phyloP scores from a whole-genome alignment of 2,888 invertebrate species.

The Pandemis corylana region DNA sequence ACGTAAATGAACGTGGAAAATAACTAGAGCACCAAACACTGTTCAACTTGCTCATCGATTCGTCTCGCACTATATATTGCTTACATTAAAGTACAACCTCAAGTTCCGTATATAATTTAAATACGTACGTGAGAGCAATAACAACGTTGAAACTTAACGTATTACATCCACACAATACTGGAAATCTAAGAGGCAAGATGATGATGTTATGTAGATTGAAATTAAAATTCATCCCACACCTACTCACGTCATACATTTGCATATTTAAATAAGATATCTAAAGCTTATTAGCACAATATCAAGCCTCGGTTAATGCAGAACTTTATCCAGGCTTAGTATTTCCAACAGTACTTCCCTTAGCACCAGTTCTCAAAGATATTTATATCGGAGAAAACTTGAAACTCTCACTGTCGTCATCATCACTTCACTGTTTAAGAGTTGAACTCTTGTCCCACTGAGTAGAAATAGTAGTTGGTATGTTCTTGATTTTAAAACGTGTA shows the following conservation, averaged over 20 bases:
- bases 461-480: no score
- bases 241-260: conserved; percentile 48
- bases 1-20: not conserved
- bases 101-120: conserved; percentile 29
- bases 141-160: conserved; percentile 31
- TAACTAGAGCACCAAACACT: not conserved
- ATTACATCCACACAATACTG: conserved; percentile 27
- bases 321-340: not conserved
- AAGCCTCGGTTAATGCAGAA: conserved; percentile 25
- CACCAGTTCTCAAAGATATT: not conserved
- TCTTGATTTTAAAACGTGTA: no score
- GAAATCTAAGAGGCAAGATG: conserved; percentile 12
- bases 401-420: not conserved
- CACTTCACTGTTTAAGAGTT: no score
- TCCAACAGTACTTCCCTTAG: not conserved
- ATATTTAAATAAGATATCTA: conserved; percentile 44
- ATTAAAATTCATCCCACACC: conserved; percentile 52
- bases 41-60: conserved; percentile 5
- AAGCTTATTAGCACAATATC: conserved; percentile 41
- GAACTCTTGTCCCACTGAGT: no score
- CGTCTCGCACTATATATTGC: not conserved
- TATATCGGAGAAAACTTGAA: conserved; percentile 1
- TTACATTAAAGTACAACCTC: not conserved
- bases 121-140: conserved; percentile 28
- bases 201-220: conserved; percentile 47